Evolutionary conservation across 2,797 vertebrate species (phyloP), one percentile per base, ranked within the genome.

Genomic region (Enteromius anoplus): DNA sequence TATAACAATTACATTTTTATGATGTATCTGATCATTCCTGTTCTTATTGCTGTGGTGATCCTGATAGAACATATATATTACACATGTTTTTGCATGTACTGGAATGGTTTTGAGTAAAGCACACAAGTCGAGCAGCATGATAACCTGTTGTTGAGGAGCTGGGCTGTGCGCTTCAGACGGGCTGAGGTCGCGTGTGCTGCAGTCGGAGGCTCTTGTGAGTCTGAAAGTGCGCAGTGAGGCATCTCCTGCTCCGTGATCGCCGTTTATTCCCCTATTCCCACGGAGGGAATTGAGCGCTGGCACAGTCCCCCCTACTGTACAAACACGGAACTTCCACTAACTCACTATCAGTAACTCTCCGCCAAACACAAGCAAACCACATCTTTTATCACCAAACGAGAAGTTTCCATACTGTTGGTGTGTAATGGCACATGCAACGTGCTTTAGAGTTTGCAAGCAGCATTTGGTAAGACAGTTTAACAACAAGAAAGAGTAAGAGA

Each of bases 221-320:
- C 71, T 77, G 47, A 55, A 37, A 79, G 72, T 83, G 78, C 78
- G 78, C 83, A 83, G 66, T 80, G 75, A 86, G 69, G 80, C 78
- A 65, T 86, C 81, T 87, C 78, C 72, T 23, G 71, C 65, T 73
- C 75, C 40, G 75, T 60, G 60, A 81, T 70, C 55, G 34, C 78
- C 49, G 75, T 53, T 85, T 65, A 83, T 81, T 32, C 65, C 75
- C 51, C 5, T 85, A 51, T 84, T 84, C 84, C 80, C 53, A 32
- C 32, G 9, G 60, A 81, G 75, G 73, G 62, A 88, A 71, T 83
- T 75, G 75, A 78, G 82, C 77, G 89, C 80, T 75, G 75, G 85
- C 72, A 88, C 80, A 89, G 79, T 84, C 81, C 89, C 90, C 89
- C 89, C 91, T 92, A 86, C 87, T 81, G 91, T 75, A 85, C 80